A percentile compares a stretch with the other conserved stretches of the same genome.
phyloP scores from a whole-genome alignment of 2,113 vertebrate species.

The Bothrops jararaca region DNA sequence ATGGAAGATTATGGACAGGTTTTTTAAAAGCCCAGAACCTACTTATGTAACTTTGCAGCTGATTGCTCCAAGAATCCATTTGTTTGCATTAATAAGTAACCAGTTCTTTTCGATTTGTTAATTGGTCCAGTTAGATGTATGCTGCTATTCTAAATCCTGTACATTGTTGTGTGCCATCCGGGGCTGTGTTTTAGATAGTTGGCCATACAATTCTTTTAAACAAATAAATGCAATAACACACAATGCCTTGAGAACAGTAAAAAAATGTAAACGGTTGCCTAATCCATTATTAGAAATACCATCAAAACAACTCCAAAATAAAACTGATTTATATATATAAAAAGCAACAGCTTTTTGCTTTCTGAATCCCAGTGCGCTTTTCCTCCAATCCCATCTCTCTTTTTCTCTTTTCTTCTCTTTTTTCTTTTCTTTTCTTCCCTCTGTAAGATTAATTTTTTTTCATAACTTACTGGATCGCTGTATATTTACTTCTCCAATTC shows the following conservation, averaged over 20 bases:
- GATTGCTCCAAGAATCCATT: not conserved
- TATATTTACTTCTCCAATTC: not conserved
- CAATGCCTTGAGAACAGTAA: not conserved
- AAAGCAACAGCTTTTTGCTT: not conserved
- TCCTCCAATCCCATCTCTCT: not conserved
- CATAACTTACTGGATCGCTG: not conserved
- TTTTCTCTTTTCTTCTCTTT: not conserved
- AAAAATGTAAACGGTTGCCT: not conserved
- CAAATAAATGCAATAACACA: not conserved
- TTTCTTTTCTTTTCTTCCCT: not conserved
- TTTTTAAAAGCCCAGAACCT: not conserved
- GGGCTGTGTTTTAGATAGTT: not conserved
- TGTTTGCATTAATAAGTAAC: not conserved
- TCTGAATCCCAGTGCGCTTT: not conserved
- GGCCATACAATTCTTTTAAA: not conserved
- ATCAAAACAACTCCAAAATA: not conserved
- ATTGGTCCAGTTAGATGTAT: not conserved
- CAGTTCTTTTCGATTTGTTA: not conserved
- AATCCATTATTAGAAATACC: not conserved
- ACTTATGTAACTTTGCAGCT: not conserved
- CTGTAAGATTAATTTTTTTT: not conserved
- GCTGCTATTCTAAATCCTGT: not conserved
- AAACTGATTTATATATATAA: not conserved
- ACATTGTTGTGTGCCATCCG: not conserved
- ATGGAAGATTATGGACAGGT: not conserved